Evolutionary conservation across 2,113 vertebrate genomes (phyloP).

Genomic region (Lates calcarifer): DNA sequence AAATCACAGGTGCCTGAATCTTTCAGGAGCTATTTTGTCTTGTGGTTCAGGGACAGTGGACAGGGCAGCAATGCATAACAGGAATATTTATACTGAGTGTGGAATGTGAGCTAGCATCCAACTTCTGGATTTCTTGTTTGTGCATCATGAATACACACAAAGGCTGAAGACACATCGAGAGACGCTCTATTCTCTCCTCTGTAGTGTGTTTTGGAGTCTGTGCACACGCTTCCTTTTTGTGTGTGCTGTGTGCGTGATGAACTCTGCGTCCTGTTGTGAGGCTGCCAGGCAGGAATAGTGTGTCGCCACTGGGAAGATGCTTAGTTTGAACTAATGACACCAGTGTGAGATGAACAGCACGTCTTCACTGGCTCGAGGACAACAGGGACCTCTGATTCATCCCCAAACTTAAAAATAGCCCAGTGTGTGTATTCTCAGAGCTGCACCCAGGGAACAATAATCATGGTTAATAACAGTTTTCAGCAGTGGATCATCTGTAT

Average conservation of each 20-base stretch:
- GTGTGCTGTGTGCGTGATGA: conserved; percentile 44
- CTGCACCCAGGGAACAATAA: conserved; percentile 20
- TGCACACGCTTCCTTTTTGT: conserved; percentile 11
- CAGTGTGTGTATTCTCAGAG: conserved; percentile 12
- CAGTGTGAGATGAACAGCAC: conserved; percentile 66
- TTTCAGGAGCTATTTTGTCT: conserved; percentile 24
- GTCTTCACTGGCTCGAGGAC: conserved; percentile 57
- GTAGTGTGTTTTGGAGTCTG: conserved; percentile 20
- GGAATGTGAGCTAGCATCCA: conserved; percentile 45
- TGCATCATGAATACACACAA: neutral
- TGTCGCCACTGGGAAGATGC: conserved; percentile 52
- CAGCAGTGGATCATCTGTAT: neutral
- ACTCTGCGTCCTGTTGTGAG: conserved; percentile 38
- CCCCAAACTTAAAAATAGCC: conserved; percentile 38
- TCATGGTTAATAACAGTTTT: neutral
- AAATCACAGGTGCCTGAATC: neutral
- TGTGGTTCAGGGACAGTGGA: conserved; percentile 16
- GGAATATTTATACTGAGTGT: conserved; percentile 57
- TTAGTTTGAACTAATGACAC: conserved; percentile 65
- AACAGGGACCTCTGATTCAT: conserved; percentile 57
- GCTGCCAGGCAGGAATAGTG: conserved; percentile 63
- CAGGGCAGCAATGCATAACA: conserved; percentile 40
- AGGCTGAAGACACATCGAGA: neutral
- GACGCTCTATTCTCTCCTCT: conserved; percentile 13
- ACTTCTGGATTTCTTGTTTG: conserved; percentile 12